Evolutionary conservation across 2,888 invertebrate genomes (phyloP).

Genomic region (Timema podura): DNA sequence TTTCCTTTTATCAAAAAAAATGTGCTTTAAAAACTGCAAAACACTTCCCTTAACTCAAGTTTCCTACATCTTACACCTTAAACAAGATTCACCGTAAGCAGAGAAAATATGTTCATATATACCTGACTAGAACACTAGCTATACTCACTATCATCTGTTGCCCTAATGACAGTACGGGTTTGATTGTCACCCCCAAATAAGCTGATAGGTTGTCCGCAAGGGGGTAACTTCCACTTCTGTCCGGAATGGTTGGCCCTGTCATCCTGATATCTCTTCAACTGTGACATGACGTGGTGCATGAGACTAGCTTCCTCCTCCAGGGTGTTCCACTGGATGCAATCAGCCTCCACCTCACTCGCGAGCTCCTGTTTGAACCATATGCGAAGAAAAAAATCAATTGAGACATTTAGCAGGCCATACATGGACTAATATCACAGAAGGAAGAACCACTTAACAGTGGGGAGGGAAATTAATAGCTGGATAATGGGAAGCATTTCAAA

Average conservation of each 20-base stretch:
- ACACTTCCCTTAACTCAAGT: no score
- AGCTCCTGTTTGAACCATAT: slow-evolving; percentile 52
- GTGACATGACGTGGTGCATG: slow-evolving; percentile 63
- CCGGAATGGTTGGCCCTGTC: slow-evolving; percentile 56
- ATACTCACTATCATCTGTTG: slow-evolving; percentile 62
- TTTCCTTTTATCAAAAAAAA: slow-evolving; percentile 8
- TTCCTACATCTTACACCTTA: no score
- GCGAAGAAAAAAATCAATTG: no score
- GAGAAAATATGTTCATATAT: no score
- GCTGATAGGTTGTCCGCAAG: slow-evolving; percentile 64
- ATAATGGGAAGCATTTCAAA: no score
- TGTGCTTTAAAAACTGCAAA: neutral
- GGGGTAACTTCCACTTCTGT: slow-evolving; percentile 67
- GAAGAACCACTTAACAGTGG: no score
- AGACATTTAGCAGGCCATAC: no score
- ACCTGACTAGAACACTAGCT: neutral
- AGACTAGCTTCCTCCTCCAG: slow-evolving; percentile 64
- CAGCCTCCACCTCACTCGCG: slow-evolving; percentile 64
- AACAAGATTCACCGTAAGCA: no score
- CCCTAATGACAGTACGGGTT: slow-evolving; percentile 52
- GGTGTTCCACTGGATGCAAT: slow-evolving; percentile 53
- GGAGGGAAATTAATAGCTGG: no score
- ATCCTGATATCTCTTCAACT: slow-evolving; percentile 57
- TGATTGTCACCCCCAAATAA: slow-evolving; percentile 51
- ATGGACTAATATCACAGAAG: no score